Evolutionary conservation across 2,113 vertebrate genomes (phyloP).

Genomic region (Lota lota): DNA sequence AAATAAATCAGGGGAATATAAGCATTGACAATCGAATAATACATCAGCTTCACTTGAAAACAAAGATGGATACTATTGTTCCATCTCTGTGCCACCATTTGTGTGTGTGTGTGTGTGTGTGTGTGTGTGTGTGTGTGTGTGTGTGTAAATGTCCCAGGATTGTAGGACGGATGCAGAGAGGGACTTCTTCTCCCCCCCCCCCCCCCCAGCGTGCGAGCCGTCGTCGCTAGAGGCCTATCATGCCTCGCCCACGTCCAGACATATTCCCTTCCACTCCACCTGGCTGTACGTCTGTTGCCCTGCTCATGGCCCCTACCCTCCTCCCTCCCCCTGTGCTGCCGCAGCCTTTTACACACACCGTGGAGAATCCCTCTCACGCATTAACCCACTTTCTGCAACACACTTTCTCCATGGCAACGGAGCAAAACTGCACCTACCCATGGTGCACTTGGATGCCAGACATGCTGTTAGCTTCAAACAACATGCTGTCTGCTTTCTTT

Average conservation of each 20-base stretch:
- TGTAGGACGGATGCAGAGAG: too few species aligned
- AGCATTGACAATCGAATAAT: background rate
- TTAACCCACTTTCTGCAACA: constrained; percentile 60
- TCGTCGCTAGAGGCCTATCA: constrained; percentile 49
- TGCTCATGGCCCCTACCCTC: constrained; percentile 28
- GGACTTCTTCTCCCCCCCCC: background rate
- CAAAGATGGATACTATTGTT: too few species aligned
- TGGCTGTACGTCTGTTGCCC: constrained; percentile 52
- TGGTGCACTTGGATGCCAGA: too few species aligned
- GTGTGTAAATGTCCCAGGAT: too few species aligned
- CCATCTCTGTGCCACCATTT: too few species aligned
- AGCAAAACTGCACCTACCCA: constrained; percentile 16
- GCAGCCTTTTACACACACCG: background rate
- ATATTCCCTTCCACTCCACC: constrained; percentile 70
- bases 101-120: too few species aligned
- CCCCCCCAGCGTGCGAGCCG: constrained; percentile 20
- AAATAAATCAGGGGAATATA: background rate
- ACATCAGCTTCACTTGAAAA: too few species aligned
- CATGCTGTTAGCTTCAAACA: too few species aligned
- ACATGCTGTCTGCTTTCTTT: too few species aligned
- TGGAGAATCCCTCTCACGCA: constrained; percentile 15
- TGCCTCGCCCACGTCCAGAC: constrained; percentile 61
- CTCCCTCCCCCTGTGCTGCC: constrained; percentile 30
- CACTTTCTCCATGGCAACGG: constrained; percentile 42
- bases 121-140: too few species aligned